Evolutionary conservation across 1,140 invertebrate genomes (phyloP), one percentile per base, ranked within the genome.

Genomic region (Steinernema khuongi): DNA sequence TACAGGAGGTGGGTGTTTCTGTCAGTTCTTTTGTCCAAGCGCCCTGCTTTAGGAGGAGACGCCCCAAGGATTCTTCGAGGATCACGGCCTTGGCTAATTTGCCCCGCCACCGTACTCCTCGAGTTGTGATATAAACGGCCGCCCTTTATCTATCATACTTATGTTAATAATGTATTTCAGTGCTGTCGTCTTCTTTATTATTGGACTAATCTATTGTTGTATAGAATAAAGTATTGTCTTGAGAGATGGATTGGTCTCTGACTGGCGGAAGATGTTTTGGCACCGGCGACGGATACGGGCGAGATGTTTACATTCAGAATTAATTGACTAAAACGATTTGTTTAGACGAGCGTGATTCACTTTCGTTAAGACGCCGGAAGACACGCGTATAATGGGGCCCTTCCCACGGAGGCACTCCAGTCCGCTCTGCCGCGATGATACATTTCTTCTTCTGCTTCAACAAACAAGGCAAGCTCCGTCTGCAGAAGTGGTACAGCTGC

Each of bases 401-500:
- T 60, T 22, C 26, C 19, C 22, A 60, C 50, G 4, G 4, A 22
- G 11, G 4, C 26, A n/a, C 26, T 60, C 22, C 7, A 22, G 7
- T 41, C n/a, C 26, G 14, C 14, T 14, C 50, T 11, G 14, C 4
- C 26, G 7, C 50, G 2, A 81, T 81, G 81, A 79, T 82, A 77
- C 77, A 82, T 2, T 82, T 70, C 67, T 79, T 83, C 79, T 73
- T 99, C 73, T 86, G 99, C 81, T 99, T 99, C 85, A 98, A 95
- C 86, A 91, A 96, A n/a, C 96, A 99, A 90, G 96, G 96, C 69
- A 99, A 99, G 86, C 87, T 99, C 1, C 89, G 96, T 1, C 86
- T 99, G 67, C 96, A 99, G 87, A 99, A 99, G 88, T 99, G 96
- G 96, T 97, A 96, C 85, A n/a, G n/a, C n/a, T n/a, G n/a, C n/a